These are phyloP conservation scores for Crossaster papposus DNA, from an alignment of 53 echinoderm and acorn worm genomes.

Conservation along the genomic window DNA sequence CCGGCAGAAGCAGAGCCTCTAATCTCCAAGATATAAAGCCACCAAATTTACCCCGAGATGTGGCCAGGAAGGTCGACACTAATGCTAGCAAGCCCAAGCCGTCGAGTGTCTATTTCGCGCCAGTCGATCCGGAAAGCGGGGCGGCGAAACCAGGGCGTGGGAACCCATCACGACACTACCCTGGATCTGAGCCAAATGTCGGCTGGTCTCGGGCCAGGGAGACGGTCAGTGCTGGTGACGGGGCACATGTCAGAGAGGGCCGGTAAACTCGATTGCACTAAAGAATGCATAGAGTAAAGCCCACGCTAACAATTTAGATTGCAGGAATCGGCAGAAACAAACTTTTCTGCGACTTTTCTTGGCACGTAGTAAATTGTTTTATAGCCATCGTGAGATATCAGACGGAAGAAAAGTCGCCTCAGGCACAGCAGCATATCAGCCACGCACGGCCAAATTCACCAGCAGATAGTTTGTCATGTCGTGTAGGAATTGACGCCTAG, in stretches of 20 bases:
- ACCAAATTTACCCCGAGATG: not conserved
- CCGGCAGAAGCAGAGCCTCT: not conserved
- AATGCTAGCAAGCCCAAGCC: not conserved
- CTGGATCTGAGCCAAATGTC: not conserved
- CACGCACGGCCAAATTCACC: too few relatives aligned
- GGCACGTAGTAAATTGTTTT: too few relatives aligned
- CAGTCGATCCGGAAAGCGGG: not conserved
- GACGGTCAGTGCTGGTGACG: not conserved
- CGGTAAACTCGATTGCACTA: not conserved
- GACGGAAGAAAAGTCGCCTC: too few relatives aligned
- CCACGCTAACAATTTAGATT: too few relatives aligned
- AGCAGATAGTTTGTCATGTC: too few relatives aligned
- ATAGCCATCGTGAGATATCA: too few relatives aligned
- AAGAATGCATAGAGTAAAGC: too few relatives aligned
- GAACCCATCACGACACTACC: not conserved
- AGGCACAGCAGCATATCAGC: too few relatives aligned
- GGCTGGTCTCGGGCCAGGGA: not conserved
- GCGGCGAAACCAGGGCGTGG: not conserved
- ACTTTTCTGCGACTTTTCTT: too few relatives aligned
- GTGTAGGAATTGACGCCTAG: too few relatives aligned
- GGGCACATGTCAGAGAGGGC: conserved; percentile 32
- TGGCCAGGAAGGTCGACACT: not conserved
- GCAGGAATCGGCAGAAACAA: too few relatives aligned
- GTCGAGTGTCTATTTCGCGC: not conserved
- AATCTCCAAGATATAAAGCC: not conserved